A percentile compares a stretch with the other conserved stretches of the same genome.
Evolutionary conservation across 2,888 invertebrate species (phyloP).

Genomic region (Autographa gamma): DNA sequence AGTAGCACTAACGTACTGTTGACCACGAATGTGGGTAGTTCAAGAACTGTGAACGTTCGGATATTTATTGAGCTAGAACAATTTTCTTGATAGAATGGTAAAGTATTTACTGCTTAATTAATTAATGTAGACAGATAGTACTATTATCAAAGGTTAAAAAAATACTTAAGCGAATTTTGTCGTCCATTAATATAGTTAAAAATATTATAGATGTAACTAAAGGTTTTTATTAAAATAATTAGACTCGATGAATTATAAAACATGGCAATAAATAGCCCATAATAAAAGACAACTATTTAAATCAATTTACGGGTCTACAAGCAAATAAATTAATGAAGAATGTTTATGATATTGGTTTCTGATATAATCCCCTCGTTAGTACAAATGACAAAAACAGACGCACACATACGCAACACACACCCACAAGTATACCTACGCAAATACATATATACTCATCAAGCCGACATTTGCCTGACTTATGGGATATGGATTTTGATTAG

Average conservation of each 20-base stretch:
- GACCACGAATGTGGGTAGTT: conserved; percentile 57
- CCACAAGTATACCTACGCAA: conserved; percentile 48
- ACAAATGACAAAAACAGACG: conserved; percentile 30
- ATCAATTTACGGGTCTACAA: conserved; percentile 7
- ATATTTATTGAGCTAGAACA: conserved; percentile 40
- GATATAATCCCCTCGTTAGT: conserved; percentile 36
- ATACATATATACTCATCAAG: conserved; percentile 47
- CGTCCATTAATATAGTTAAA: no score
- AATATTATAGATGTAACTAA: no score
- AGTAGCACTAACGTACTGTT: conserved; percentile 50
- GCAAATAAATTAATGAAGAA: conserved; percentile 33
- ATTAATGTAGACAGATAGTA: conserved; percentile 21
- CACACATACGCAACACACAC: conserved; percentile 4
- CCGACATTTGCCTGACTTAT: conserved; percentile 51
- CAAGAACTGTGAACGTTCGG: conserved; percentile 15
- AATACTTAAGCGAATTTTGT: not conserved
- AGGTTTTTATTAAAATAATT: no score
- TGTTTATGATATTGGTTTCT: conserved; percentile 50
- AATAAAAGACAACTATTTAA: not conserved
- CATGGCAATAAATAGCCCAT: not conserved
- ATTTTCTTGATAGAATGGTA: conserved; percentile 15
- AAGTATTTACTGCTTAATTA: conserved; percentile 23
- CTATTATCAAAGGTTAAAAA: no score
- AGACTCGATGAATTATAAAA: no score
- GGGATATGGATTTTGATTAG: conserved; percentile 50